Evolutionary conservation across 2,888 invertebrate genomes (phyloP).

Genomic region (Zelleria hepariella): DNA sequence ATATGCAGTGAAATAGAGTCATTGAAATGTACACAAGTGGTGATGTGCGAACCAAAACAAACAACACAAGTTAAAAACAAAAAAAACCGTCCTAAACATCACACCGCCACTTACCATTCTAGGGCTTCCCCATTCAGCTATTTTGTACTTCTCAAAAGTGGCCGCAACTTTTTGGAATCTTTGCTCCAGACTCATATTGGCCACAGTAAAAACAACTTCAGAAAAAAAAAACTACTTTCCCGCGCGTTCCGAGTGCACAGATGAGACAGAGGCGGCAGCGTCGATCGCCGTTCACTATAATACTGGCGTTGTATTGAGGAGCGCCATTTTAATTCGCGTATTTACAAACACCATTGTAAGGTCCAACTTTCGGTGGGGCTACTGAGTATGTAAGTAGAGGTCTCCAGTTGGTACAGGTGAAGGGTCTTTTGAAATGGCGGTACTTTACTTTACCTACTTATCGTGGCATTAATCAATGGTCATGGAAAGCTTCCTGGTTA

Average conservation of each 20-base stretch:
- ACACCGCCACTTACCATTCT: not conserved
- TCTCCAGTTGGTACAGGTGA: not conserved
- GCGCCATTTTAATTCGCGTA: not conserved
- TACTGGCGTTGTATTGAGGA: not conserved
- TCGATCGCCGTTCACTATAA: slow-evolving; percentile 27
- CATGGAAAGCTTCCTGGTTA: too few relatives aligned
- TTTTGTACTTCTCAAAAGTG: slow-evolving; percentile 59
- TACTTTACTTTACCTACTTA: not conserved
- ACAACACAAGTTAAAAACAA: not conserved
- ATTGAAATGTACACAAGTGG: too few relatives aligned
- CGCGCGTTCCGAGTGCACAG: slow-evolving; percentile 35
- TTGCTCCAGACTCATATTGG: slow-evolving; percentile 56
- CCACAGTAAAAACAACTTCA: not conserved
- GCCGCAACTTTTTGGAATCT: slow-evolving; percentile 60
- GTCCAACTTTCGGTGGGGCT: not conserved
- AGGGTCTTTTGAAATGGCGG: not conserved
- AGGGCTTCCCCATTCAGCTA: slow-evolving; percentile 47
- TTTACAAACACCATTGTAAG: not conserved
- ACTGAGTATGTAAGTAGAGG: not conserved
- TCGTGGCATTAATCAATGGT: not conserved
- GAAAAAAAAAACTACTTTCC: slow-evolving; percentile 37
- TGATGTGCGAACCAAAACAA: not conserved
- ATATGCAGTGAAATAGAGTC: too few relatives aligned
- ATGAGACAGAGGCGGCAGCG: slow-evolving; percentile 16
- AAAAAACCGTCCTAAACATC: not conserved